A percentile compares a stretch with the other conserved stretches of the same genome.
phyloP scores from a whole-genome alignment of 2,888 invertebrate species.

The Cerastoderma edule region DNA sequence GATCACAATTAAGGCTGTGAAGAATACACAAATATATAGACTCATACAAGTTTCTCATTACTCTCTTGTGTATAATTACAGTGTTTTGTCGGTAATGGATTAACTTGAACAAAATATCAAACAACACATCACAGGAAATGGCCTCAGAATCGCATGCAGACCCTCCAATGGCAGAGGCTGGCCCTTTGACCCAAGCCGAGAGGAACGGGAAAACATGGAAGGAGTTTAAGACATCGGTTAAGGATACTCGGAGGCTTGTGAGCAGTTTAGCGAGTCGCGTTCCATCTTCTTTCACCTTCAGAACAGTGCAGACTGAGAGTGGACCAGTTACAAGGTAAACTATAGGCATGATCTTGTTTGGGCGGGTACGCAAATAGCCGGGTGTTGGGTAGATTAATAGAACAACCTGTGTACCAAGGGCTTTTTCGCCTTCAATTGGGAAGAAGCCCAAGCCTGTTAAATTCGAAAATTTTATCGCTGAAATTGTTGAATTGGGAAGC shows the following conservation, averaged over 20 bases:
- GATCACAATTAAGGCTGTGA: no score
- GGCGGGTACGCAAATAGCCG: background rate
- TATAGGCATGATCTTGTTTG: background rate
- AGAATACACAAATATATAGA: no score
- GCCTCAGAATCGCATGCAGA: conserved; percentile 44
- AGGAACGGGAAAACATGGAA: conserved; percentile 78
- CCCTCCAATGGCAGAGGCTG: conserved; percentile 22
- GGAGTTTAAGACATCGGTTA: conserved; percentile 80
- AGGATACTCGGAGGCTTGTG: conserved; percentile 80
- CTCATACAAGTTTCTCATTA: no score
- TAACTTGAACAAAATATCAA: no score
- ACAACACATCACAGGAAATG: no score
- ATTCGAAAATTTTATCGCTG: background rate
- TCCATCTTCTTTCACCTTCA: conserved; percentile 81
- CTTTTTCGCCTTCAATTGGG: background rate
- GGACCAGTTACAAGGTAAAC: conserved; percentile 83
- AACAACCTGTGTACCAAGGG: background rate
- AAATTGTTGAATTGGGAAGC: background rate
- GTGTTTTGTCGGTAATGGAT: no score
- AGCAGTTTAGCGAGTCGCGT: conserved; percentile 78
- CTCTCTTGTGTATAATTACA: no score
- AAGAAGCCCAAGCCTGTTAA: background rate
- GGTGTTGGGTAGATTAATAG: background rate
- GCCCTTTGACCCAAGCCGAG: conserved; percentile 9
- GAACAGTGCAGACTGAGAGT: conserved; percentile 69